Evolutionary conservation across 1,140 invertebrate genomes (phyloP), one percentile per base, ranked within the genome.

Genomic region (Lordiphosa clarofinis): DNA sequence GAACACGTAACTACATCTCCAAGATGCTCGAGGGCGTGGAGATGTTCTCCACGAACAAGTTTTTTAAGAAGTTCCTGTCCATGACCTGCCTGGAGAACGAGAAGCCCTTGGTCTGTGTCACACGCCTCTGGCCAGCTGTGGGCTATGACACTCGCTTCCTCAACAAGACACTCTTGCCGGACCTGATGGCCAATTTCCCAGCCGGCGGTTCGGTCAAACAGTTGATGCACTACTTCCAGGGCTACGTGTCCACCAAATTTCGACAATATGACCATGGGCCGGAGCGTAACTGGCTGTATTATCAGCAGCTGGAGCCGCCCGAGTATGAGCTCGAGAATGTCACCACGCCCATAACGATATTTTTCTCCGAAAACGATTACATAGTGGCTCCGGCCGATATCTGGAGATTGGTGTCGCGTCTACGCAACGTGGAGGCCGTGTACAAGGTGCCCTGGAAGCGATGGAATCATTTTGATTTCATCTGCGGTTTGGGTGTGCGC

Each of bases 401-500:
- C 1, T 88, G 90, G 56, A 89, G 87, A 61, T 86, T 94, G 31
- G 86, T 89, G 0, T 59, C 59, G 7, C 78, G 87, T 1, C 43
- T 88, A 37, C 84, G 50, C 42, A 88, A 84, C 86, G 89, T 78
- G 46, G 64, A 75, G 19, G 78, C 82, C 5, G 68, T 78, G 6
- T 88, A 88, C 38, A 88, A 91, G 78, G 91, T 94, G 1, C 91
- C 92, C 0, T 90, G 91, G 55, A 89, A 91, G 37, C 89, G 92
- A 13, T 95, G 94, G 90, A 94, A 93, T 86, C 93, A 95, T 73
- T 91, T 94, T 67, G 94, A 95, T 87, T 95, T 94, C 88, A 91
- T 92, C 58, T 94, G 92, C 88, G 93, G 92, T 0, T 90, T 91
- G 33, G 90, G 92, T 35, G 91, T 92, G 0, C 91, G 91, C 54